Evolutionary conservation across 2,888 invertebrate species (phyloP).

Genomic region (Patella caerulea): DNA sequence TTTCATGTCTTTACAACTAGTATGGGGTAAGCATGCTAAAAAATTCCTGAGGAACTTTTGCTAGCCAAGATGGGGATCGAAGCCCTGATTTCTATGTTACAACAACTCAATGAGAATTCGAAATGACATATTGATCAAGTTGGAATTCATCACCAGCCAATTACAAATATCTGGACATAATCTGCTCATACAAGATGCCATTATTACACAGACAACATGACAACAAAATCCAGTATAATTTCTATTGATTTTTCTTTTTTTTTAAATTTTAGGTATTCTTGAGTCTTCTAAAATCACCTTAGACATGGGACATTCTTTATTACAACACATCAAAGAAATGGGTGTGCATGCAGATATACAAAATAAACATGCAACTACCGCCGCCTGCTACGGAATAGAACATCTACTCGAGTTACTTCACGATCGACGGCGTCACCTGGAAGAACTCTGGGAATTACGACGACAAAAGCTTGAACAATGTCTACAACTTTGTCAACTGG

Average conservation of each 20-base stretch:
- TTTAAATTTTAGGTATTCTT: slow-evolving; percentile 75
- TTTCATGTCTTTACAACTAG: too few relatives aligned
- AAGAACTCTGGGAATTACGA: slow-evolving; percentile 77
- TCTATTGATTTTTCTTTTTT: neutral
- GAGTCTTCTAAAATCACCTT: slow-evolving; percentile 85
- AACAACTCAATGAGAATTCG: too few relatives aligned
- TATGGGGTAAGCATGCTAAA: too few relatives aligned
- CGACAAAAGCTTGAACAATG: slow-evolving; percentile 85
- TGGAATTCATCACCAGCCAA: too few relatives aligned
- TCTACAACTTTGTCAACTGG: slow-evolving; percentile 81
- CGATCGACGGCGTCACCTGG: slow-evolving; percentile 81
- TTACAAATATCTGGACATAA: too few relatives aligned
- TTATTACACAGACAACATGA: too few relatives aligned
- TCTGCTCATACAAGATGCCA: too few relatives aligned
- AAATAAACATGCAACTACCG: slow-evolving; percentile 72
- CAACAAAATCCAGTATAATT: neutral
- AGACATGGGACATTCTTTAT: slow-evolving; percentile 83
- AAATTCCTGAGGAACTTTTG: too few relatives aligned
- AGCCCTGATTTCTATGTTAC: too few relatives aligned
- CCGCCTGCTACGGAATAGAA: slow-evolving; percentile 73
- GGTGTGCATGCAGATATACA: slow-evolving; percentile 81
- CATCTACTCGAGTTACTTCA: slow-evolving; percentile 76
- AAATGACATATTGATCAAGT: too few relatives aligned
- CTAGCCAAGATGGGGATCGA: too few relatives aligned
- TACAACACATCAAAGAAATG: slow-evolving; percentile 83